Conservation (phyloP, 2,888 invertebrate genomes). For the Helicoverpa assulta region DNA sequence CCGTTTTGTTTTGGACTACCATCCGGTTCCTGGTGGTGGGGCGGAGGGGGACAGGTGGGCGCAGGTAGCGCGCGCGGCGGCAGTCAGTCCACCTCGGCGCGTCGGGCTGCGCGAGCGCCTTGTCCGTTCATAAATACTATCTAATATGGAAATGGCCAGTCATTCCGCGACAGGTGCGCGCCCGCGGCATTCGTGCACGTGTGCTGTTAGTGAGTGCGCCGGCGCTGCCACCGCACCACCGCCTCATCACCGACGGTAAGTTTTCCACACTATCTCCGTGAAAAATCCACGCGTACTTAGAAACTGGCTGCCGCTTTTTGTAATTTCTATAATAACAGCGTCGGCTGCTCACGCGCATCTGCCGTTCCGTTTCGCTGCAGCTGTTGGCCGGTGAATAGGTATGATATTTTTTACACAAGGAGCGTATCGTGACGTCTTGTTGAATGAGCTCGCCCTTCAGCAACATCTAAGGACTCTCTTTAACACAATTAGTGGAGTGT, state of each 20-base stretch:
- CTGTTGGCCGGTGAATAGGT: slow-evolving; percentile 84
- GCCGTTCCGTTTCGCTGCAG: slow-evolving; percentile 85
- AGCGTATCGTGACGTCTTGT: slow-evolving; percentile 71
- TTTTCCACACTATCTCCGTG: slow-evolving; percentile 69
- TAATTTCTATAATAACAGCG: slow-evolving; percentile 78
- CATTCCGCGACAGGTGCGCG: slow-evolving; percentile 90
- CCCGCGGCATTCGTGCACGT: slow-evolving; percentile 88
- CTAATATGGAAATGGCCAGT: slow-evolving; percentile 86
- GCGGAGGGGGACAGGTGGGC: slow-evolving; percentile 88
- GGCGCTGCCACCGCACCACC: slow-evolving; percentile 75
- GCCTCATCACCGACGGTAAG: slow-evolving; percentile 77
- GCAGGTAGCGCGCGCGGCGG: slow-evolving; percentile 86
- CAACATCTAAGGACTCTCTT: slow-evolving; percentile 73
- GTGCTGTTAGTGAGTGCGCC: slow-evolving; percentile 89
- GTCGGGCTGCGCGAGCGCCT: slow-evolving; percentile 87
- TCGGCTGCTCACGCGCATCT: slow-evolving; percentile 85
- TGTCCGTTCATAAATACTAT: slow-evolving; percentile 77
- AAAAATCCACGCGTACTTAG: slow-evolving; percentile 69
- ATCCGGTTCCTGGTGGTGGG: slow-evolving; percentile 89
- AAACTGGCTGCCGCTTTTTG: slow-evolving; percentile 74
- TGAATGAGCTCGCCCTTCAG: slow-evolving; percentile 75
- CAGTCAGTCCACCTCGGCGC: slow-evolving; percentile 85
- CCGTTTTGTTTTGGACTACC: slow-evolving; percentile 90
- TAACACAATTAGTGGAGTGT: slow-evolving; percentile 75
- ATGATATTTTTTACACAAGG: slow-evolving; percentile 79